These are phyloP conservation scores for Eubasilissa regina DNA, from an alignment of 1,140 invertebrate species.

Conservation along the genomic window DNA sequence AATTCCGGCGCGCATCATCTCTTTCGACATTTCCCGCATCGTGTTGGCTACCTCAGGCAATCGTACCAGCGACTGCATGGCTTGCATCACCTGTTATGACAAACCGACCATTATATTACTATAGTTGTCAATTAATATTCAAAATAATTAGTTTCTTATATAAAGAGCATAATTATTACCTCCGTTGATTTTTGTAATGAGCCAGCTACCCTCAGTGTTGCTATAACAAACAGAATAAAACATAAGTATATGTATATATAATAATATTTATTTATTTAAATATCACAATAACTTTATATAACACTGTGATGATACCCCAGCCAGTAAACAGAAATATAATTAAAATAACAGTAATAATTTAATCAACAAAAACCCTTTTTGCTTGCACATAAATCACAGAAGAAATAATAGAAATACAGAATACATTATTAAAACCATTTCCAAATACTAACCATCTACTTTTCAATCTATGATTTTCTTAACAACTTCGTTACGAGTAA, in stretches of 20 bases:
- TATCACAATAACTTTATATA: not conserved
- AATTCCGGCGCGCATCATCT: slow-evolving; percentile 99
- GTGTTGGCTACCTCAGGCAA: slow-evolving; percentile 95
- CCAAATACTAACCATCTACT: no score
- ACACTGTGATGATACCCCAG: no score
- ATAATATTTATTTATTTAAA: not conserved
- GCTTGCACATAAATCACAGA: no score
- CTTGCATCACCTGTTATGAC: slow-evolving; percentile 85
- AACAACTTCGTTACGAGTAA: no score
- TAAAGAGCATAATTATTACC: slow-evolving; percentile 69
- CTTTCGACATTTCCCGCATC: slow-evolving; percentile 98
- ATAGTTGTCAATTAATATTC: no score
- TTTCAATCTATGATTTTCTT: no score
- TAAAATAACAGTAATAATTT: no score
- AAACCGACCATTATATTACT: not conserved
- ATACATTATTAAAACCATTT: no score
- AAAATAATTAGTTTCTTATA: not conserved
- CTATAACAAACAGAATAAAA: slow-evolving; percentile 68
- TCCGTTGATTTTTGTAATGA: slow-evolving; percentile 94
- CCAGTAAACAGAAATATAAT: no score
- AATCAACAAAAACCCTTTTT: no score
- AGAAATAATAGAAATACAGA: no score
- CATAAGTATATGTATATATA: not conserved
- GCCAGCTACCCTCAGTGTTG: slow-evolving; percentile 91
- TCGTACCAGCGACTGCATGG: slow-evolving; percentile 93